Conservation (phyloP, 2,797 vertebrate species). For the Discoglossus pictus region DNA sequence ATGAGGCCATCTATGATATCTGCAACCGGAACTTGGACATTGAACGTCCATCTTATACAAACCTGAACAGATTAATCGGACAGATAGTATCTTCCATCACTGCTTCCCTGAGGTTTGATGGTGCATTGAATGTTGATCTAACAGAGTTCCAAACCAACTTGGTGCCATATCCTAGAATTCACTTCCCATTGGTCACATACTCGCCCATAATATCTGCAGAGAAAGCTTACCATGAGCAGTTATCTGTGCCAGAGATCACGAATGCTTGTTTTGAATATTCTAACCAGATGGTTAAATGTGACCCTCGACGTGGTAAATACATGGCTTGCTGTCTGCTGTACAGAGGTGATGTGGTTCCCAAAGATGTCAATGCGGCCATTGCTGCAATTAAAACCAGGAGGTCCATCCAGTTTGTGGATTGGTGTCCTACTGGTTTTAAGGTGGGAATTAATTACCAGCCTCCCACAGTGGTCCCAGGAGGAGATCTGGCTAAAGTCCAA, state of each 20-base stretch:
- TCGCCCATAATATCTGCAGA: conserved; percentile 88
- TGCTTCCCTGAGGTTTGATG: conserved; percentile 87
- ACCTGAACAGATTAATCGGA: conserved; percentile 87
- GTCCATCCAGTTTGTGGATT: conserved; percentile 89
- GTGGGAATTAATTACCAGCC: conserved; percentile 85
- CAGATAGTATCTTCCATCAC: conserved; percentile 94
- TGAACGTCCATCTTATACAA: conserved; percentile 89
- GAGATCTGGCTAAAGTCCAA: conserved; percentile 82
- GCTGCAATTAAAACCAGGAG: conserved; percentile 86
- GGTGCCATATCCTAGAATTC: conserved; percentile 90
- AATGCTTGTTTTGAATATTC: conserved; percentile 86
- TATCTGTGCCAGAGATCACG: conserved; percentile 86
- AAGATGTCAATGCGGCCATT: conserved; percentile 88
- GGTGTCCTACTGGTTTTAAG: conserved; percentile 90
- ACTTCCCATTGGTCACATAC: conserved; percentile 89
- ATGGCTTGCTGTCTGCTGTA: conserved; percentile 92
- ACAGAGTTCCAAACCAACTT: conserved; percentile 94
- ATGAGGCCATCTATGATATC: conserved; percentile 93
- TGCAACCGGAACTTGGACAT: conserved; percentile 91
- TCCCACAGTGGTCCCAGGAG: conserved; percentile 74
- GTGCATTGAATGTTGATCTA: conserved; percentile 89
- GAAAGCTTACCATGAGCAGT: conserved; percentile 90
- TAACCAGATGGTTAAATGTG: conserved; percentile 94
- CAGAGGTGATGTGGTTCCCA: conserved; percentile 87
- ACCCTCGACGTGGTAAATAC: conserved; percentile 89